Evolutionary conservation across 2,797 vertebrate species (phyloP), one percentile per base, ranked within the genome.

Genomic region (Huso huso): DNA sequence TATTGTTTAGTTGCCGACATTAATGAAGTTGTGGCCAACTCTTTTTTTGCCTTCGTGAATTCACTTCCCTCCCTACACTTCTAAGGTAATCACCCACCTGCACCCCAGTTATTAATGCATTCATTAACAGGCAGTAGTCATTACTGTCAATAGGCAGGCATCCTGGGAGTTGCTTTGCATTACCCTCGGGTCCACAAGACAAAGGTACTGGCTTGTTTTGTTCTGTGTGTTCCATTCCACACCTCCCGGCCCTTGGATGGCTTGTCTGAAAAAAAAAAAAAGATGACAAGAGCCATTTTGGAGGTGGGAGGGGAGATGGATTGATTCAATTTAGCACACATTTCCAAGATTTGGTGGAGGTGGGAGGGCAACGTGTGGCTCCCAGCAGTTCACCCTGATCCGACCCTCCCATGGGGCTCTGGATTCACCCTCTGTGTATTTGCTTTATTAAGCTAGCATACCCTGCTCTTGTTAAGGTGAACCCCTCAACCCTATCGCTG

Each of bases 281-380:
- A 79, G 76, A 87, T 90, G 89, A 91, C 89, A 91, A 86, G 84
- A 90, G 84, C 86, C 88, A 89, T 90, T 90, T 91, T 84, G 75
- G 87, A n/a, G n/a, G n/a, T n/a, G n/a, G n/a, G n/a, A n/a, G n/a
- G n/a, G n/a, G n/a, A 92, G 89, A 92, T 90, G 87, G 88, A 92
- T 91, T 88, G 89, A 91, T 90, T 90, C 88, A 92, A 92, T 92
- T 91, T 88, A 90, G 85, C 84, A 86, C 84, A 80, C 77, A 85
- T 89, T 86, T 84, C 82, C 86, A 52, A 81, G 86, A 86, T 84
- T 82, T 70, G 75, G 81, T 87, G 88, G n/a, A n/a, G n/a, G n/a
- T n/a, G n/a, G n/a, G n/a, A n/a, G n/a, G n/a, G n/a, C n/a, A n/a
- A 87, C 83, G 86, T 85, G 82, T 72, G 59, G 81, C 83, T 86